Percentiles rank a stretch among this genome's conserved stretches.
Conservation (phyloP, 2,113 vertebrate genomes). For the Nipponia nippon region DNA sequence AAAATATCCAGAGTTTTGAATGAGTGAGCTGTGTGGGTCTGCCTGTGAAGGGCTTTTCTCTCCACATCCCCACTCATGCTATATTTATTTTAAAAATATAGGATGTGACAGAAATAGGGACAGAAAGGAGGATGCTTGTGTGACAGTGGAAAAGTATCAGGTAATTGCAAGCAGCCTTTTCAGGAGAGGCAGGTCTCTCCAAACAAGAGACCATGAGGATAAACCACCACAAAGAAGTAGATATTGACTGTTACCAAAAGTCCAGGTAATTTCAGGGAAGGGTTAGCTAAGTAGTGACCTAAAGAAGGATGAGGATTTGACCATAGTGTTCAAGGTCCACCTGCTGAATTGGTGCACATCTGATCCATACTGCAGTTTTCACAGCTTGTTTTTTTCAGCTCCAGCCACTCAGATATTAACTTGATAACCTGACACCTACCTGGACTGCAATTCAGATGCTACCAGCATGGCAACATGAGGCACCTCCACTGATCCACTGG, state of each 20-base stretch:
- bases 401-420: neutral
- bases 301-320: neutral
- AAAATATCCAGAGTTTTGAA: neutral
- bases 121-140: neutral
- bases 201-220: neutral
- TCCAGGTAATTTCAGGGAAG: neutral
- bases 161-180: neutral
- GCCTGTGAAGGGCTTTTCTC: neutral
- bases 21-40: neutral
- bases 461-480: accelerated
- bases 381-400: neutral
- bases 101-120: neutral
- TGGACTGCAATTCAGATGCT: neutral
- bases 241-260: neutral
- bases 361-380: neutral
- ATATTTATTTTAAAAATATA: neutral
- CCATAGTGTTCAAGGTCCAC: neutral
- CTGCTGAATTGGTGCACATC: neutral
- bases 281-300: neutral
- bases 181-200: neutral
- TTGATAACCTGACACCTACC: neutral
- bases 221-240: neutral
- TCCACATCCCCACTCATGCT: neutral
- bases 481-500: neutral
- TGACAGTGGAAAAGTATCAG: neutral